Percentiles rank a stretch among this genome's conserved stretches.
These are phyloP conservation scores for Scaptomyza parva DNA, from an alignment of 2,888 invertebrate species.

Conservation along the genomic window DNA sequence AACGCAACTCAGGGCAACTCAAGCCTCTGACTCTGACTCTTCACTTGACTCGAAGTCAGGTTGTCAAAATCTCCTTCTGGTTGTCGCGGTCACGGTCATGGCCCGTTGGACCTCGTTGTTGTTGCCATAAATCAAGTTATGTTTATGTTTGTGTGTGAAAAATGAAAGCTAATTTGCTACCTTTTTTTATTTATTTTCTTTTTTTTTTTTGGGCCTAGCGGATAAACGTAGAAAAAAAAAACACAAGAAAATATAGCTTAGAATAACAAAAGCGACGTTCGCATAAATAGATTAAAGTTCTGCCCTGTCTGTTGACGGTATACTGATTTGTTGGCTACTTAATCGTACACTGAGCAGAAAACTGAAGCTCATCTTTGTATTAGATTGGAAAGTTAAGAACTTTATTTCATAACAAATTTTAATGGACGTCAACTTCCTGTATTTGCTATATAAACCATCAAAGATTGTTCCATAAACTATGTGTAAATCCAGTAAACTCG, in stretches of 20 bases:
- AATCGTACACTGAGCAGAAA: constrained; percentile 45
- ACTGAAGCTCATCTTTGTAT: too few relatives aligned
- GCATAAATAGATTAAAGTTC: constrained; percentile 56
- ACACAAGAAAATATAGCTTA: constrained; percentile 10
- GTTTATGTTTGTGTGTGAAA: constrained; percentile 67
- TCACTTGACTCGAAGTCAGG: constrained; percentile 11
- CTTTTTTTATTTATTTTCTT: constrained; percentile 59
- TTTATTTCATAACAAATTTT: too few relatives aligned
- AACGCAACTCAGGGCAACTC: constrained; percentile 2
- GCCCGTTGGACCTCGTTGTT: constrained; percentile 15
- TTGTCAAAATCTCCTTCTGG: constrained; percentile 57
- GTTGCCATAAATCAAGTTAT: constrained; percentile 77
- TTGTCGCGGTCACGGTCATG: constrained; percentile 35
- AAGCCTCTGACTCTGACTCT: too few relatives aligned
- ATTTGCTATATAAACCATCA: too few relatives aligned
- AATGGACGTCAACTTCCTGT: too few relatives aligned
- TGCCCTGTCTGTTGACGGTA: neutral
- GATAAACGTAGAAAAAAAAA: constrained; percentile 20
- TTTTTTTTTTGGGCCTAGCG: constrained; percentile 32
- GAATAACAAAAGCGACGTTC: constrained; percentile 54
- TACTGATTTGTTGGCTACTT: constrained; percentile 12
- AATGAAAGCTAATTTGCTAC: constrained; percentile 80
- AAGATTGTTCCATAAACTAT: too few relatives aligned
- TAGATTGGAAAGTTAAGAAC: too few relatives aligned
- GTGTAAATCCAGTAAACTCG: too few relatives aligned